These are phyloP conservation scores for Mactromeris polynyma DNA, from an alignment of 2,888 invertebrate genomes.

Conservation along the genomic window DNA sequence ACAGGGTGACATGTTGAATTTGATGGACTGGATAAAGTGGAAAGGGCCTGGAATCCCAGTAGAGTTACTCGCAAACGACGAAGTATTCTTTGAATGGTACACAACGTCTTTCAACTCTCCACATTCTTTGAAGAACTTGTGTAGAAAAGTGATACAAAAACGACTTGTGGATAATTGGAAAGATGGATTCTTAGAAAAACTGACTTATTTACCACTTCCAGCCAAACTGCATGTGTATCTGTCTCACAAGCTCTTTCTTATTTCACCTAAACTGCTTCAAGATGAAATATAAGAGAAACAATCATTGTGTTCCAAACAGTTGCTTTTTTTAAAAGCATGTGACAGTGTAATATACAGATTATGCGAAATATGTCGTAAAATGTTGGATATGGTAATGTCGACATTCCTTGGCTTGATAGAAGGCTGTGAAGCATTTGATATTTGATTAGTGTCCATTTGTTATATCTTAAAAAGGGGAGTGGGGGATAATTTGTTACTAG, in stretches of 20 bases:
- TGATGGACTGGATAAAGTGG: conserved; percentile 87
- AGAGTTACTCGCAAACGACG: conserved; percentile 82
- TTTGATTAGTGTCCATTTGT: not conserved
- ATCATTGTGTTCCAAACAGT: too few species aligned
- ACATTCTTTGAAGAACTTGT: conserved; percentile 85
- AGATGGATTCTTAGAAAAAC: conserved; percentile 80
- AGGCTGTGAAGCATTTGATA: not conserved
- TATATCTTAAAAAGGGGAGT: not conserved
- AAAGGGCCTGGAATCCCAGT: conserved; percentile 86
- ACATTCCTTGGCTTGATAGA: not conserved
- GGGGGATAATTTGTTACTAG: too few species aligned
- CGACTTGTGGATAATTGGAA: conserved; percentile 78
- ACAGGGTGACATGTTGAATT: conserved; percentile 87
- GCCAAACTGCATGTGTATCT: conserved; percentile 83
- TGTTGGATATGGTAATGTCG: not conserved
- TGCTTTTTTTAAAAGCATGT: too few species aligned
- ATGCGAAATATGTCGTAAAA: not conserved
- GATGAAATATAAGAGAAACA: conserved; percentile 43
- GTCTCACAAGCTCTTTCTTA: conserved; percentile 84
- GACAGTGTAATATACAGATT: too few species aligned
- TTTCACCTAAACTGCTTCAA: conserved; percentile 68
- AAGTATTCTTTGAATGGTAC: conserved; percentile 84
- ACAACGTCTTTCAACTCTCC: conserved; percentile 82
- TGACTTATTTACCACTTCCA: conserved; percentile 84
- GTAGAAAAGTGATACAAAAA: conserved; percentile 86